Evolutionary conservation across 2,888 invertebrate genomes (phyloP).

Genomic region (Luperina testacea): DNA sequence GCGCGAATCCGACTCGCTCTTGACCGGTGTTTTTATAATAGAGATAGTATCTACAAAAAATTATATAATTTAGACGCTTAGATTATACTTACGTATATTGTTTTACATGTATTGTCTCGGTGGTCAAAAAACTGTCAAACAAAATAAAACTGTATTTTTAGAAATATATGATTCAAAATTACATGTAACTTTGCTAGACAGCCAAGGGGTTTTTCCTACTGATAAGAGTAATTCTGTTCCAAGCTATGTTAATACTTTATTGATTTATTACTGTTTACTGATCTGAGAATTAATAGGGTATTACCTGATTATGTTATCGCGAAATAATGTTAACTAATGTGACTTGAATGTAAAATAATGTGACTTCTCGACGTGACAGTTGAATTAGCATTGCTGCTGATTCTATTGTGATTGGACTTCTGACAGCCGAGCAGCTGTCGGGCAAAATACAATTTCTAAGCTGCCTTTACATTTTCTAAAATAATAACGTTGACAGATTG

Average conservation of each 20-base stretch:
- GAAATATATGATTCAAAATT: neutral
- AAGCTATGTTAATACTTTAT: constrained; percentile 16
- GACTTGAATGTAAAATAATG: no score
- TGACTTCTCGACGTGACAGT: neutral
- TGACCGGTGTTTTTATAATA: constrained; percentile 31
- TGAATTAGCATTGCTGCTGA: constrained; percentile 21
- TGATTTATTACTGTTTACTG: constrained; percentile 49
- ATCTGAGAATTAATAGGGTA: constrained; percentile 42
- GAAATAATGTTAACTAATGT: constrained; percentile 14
- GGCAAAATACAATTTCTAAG: neutral
- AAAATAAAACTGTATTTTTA: constrained; percentile 4
- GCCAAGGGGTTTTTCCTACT: constrained; percentile 12
- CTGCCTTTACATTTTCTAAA: neutral
- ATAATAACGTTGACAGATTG: neutral
- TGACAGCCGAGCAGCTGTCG: neutral
- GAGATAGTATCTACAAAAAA: constrained; percentile 32
- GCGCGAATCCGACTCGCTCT: no score
- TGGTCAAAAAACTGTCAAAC: neutral
- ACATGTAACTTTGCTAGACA: neutral
- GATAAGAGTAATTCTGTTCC: constrained; percentile 24
- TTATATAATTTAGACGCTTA: constrained; percentile 13
- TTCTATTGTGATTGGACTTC: neutral
- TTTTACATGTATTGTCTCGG: neutral
- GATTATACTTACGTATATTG: constrained; percentile 14
- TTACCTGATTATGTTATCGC: constrained; percentile 39